Base-by-base conservation (phyloP, 2,797 vertebrate species). In the Allobates femoralis region DNA sequence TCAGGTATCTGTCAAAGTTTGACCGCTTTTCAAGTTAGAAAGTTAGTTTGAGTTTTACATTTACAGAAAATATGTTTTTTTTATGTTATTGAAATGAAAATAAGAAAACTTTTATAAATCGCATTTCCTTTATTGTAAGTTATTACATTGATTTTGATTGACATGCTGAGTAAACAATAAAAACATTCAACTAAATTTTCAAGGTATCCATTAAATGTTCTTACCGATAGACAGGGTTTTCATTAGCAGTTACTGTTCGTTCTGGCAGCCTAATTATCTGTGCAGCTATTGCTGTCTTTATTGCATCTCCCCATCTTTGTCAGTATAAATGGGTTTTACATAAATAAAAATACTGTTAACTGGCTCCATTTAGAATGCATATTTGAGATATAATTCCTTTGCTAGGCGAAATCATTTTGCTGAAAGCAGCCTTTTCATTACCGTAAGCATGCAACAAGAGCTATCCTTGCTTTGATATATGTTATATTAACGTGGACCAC, bases 401-500 rank as follows among this genome's bases (percentile, higher is more conserved):
- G 69, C 69, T 50, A 23, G 37, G 7, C 26, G 69, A 71, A 41
- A 74, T 74, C 14, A 74, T 46, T 74, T 46, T 26, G 14, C 37
- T 26, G 7, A 74, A 50, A 18, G n/a, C 23, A 74, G 23, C 12
- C 5, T 74, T 74, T 50, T 50, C 5, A 74, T 74, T 26, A 10
- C 41, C n/a, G 1, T 46, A 21, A 46, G 21, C 14, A 74, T 78
- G 32, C 56, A 60, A 21, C n/a, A 55, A 30, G 16, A 86, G 28
- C 37, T 37, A 79, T 85, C 51, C 37, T 62, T 41, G 28, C 53
- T 73, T 28, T 60, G 53, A 73, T 62, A 26, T 34, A 28, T 86
- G 21, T 37, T 86, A 74, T 71, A 86, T 81, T 41, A 80, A 26
- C 37, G 64, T 64, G 41, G 77, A 37, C 28, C 74, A 19, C 55